Evolutionary conservation across 2,113 vertebrate genomes (phyloP), one percentile per base, ranked within the genome.

Genomic region (Corythornis cristatus): DNA sequence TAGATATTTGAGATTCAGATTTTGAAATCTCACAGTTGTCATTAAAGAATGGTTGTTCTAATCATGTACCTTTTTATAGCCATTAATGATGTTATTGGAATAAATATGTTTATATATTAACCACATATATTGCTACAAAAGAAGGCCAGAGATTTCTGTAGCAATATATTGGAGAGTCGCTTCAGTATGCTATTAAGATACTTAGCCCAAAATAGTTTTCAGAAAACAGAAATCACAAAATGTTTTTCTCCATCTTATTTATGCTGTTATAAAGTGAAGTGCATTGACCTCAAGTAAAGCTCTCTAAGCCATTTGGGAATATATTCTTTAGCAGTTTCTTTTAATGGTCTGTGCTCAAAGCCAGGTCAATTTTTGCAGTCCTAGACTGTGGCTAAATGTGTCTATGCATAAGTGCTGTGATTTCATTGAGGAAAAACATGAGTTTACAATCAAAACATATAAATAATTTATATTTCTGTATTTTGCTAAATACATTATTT

Each of bases 401-500:
- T 90, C 58, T 58, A 46, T 22, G 17, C 91, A 83, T 15, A 88
- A 89, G 46, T 48, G 67, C 48, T 84, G 29, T 89, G 92, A 51
- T 94, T 96, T 84, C 7, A 58, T 91, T 96, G 58, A 89, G 35
- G 58, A 95, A 89, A 89, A 90, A 43, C 88, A 75, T 82, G 58
- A 93, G 11, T 81, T 75, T 93, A 64, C 67, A 83, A 57, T 96
- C 70, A 91, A 92, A 97, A 87, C 35, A 95, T 90, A 93, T 81
- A 90, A 67, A 93, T 93, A 71, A 66, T 83, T 95, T 64, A 45
- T 86, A 64, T 73, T 91, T 46, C 28, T 11, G 0, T 83, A 74
- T 43, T 93, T 90, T 86, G 57, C 67, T 93, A 94, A 97, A 95
- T 87, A 90, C 93, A 92, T 89, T 73, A 77, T 80, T 95, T 80